Base-by-base conservation (phyloP, 2,113 vertebrate species). In the Orientallactaga bullata region DNA sequence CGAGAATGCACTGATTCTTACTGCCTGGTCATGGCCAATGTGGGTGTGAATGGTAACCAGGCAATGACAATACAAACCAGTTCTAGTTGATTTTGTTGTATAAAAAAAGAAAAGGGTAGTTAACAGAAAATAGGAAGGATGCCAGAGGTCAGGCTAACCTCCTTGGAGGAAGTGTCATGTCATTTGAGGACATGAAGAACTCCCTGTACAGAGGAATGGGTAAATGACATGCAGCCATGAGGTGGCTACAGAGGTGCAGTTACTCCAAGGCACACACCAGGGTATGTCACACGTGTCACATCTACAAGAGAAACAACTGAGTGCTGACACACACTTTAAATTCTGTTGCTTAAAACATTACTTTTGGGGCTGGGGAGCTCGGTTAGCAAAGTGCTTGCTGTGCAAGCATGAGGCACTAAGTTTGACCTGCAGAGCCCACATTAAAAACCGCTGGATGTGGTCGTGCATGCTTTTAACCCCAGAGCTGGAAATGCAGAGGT, bases 231-330 rank as follows among this genome's bases (percentile, higher is more conserved):
- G 4, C 9, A 47, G 35, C 9, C 32, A 66, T 18, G 0, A 17
- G 13, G 35, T 32, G 37, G 17, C 7, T 32, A 26, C 55, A 21
- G 63, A 24, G 3, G 2, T 1, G 4, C 15, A 66, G 28, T 51
- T 16, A 88, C 28, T 13, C 8, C 51, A 1, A 69, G 85, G 10
- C 28, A 24, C 21, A 55, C 37, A n/a, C 32, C 23, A 42, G 18
- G 30, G 12, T 76, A 18, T 28, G 35, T 20, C 72, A 1, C 32
- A 9, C 76, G 35, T 73, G n/a, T 6, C 26, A n/a, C n/a, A 13
- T 69, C 84, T 77, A 81, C 93, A 94, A 88, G 12, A 90, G 11
- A n/a, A 88, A 73, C 13, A 60, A 83, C 4, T 3, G n/a, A 15
- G 4, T 61, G 35, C 28, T 74, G 32, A 51, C 32, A 73, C 39